Base-by-base conservation (phyloP, 2,888 invertebrate species). In the Tetranychus truncatus region DNA sequence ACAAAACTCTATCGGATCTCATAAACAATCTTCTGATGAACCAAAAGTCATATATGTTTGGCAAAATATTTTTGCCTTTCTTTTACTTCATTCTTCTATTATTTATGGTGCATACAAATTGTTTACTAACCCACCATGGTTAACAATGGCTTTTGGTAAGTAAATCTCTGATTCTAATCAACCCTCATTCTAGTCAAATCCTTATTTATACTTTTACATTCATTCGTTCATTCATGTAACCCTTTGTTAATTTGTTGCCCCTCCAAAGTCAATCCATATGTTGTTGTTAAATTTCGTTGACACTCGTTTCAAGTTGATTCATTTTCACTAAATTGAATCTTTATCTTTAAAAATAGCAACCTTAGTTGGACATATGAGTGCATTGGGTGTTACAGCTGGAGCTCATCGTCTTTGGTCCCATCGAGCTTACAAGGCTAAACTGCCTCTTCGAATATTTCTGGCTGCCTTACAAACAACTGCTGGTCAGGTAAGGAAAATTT, bases 331-430 rank as follows among this genome's bases (percentile, higher is more conserved):
- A 34, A 34, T 34, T 34, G 0, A 34, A 34, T 34, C 0, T 34
- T 34, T 3, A 34, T 34, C 34, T 34, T 34, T 34, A 0, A 34
- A 34, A 34, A 34, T 34, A 34, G 34, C 66, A 7, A 21, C 24
- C 34, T n/a, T 71, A 21, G 6, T 71, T 6, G 24, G 34, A 15
- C 15, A n/a, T 11, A n/a, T 21, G n/a, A 24, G 71, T 73, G 46
- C 18, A 21, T 45, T 73, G 1, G 66, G 73, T 18, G n/a, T 73
- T 11, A 55, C 55, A 66, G 55, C 55, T 15, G 65, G 76, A 24
- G 75, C 65, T 11, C 76, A 76, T 65, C 65, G 75, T 24, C 66
- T 76, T 18, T 76, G 76, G 76, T 76, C 76, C 6, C 76, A 76
- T 74, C 73, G 74, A 45, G 45, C 71, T 66, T 76, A 72, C 66